A percentile compares a stretch with the other conserved stretches of the same genome.
Evolutionary conservation across 2,797 vertebrate species (phyloP).

Genomic region (Phrynocephalus vlangalii): DNA sequence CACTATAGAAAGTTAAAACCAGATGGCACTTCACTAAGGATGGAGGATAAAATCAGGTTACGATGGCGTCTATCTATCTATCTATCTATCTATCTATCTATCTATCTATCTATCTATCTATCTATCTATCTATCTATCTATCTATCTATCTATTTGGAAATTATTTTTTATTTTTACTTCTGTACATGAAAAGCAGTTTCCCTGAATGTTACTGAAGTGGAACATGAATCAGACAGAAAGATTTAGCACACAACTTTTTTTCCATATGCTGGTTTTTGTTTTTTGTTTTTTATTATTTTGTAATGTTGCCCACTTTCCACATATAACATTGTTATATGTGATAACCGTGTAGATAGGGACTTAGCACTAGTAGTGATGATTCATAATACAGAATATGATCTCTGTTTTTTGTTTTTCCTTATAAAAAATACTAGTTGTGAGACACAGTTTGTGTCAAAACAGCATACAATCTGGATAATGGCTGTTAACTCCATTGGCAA

Average conservation of each 20-base stretch:
- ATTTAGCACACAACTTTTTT: background rate
- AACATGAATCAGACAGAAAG: background rate
- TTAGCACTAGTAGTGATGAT: slow-evolving; percentile 8
- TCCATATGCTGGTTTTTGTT: background rate
- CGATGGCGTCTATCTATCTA: too few species aligned
- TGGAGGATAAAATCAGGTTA: too few species aligned
- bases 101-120: too few species aligned
- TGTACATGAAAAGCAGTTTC: too few species aligned
- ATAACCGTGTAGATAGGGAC: background rate
- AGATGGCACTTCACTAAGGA: too few species aligned
- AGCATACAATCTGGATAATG: slow-evolving; percentile 66
- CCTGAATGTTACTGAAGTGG: background rate
- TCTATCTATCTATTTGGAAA: too few species aligned
- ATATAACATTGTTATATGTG: background rate
- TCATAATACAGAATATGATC: slow-evolving; percentile 61
- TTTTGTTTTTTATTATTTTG: background rate
- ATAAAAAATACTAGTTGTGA: slow-evolving; percentile 70
- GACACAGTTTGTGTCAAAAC: slow-evolving; percentile 58
- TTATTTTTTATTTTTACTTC: background rate
- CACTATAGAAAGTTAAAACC: too few species aligned
- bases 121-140: too few species aligned
- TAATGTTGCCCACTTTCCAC: background rate
- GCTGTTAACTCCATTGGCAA: slow-evolving; percentile 64
- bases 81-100: too few species aligned
- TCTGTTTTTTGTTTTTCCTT: slow-evolving; percentile 56